These are phyloP conservation scores for Rana temporaria DNA, from an alignment of 2,113 vertebrate genomes.

Conservation along the genomic window DNA sequence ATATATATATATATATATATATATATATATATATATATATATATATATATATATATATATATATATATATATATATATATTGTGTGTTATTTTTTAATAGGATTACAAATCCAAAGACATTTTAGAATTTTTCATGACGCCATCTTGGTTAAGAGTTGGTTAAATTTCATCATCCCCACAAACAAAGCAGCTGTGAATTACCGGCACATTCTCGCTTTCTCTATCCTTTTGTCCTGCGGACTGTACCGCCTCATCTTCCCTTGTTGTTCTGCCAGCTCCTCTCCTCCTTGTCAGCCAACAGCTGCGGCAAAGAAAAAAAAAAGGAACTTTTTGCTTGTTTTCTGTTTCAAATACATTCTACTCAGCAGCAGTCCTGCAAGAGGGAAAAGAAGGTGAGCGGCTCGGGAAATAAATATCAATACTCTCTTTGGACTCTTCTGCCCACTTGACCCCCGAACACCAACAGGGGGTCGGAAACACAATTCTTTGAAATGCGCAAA, in stretches of 20 bases:
- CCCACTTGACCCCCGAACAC: constrained; percentile 28
- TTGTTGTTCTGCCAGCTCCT: neutral
- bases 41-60: too few species aligned
- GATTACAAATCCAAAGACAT: too few species aligned
- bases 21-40: too few species aligned
- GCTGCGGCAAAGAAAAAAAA: neutral
- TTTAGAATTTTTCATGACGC: too few species aligned
- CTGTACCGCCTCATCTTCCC: neutral
- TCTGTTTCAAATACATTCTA: constrained; percentile 10
- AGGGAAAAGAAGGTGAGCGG: neutral
- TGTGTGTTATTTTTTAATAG: too few species aligned
- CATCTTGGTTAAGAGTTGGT: too few species aligned
- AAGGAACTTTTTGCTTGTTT: neutral
- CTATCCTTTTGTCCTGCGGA: neutral
- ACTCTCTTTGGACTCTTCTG: neutral
- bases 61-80: too few species aligned
- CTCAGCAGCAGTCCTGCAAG: constrained; percentile 12
- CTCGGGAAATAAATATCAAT: constrained; percentile 35
- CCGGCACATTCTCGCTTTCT: neutral
- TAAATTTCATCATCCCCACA: neutral
- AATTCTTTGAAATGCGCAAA: constrained; percentile 1
- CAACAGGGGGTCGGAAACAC: neutral
- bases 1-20: too few species aligned
- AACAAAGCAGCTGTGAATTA: neutral
- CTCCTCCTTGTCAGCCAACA: neutral